phyloP scores from a whole-genome alignment of 2,888 invertebrate species.

The Zele albiditarsus region DNA sequence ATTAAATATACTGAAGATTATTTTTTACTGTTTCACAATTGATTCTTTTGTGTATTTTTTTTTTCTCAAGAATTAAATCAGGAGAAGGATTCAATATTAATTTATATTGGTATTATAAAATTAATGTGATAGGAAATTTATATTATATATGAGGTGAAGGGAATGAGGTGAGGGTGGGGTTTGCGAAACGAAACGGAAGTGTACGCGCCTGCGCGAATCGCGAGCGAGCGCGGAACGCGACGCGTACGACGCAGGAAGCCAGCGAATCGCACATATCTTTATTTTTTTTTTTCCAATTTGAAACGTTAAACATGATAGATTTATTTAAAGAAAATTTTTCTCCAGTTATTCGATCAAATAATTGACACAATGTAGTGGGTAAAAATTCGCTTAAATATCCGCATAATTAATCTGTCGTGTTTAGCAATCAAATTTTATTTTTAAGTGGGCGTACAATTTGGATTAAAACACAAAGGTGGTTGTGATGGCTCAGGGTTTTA shows the following conservation, averaged over 20 bases:
- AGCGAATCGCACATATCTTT: constrained; percentile 51
- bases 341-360: background rate
- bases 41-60: background rate
- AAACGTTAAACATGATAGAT: background rate
- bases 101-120: constrained; percentile 6
- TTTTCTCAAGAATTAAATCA: background rate
- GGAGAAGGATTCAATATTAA: constrained; percentile 1
- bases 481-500: background rate
- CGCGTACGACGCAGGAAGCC: constrained; percentile 68
- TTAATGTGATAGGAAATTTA: constrained; percentile 8
- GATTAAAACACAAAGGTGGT: background rate
- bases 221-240: constrained; percentile 64
- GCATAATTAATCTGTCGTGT: background rate
- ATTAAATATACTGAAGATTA: background rate
- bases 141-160: constrained; percentile 12
- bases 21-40: background rate
- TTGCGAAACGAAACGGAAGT: constrained; percentile 39
- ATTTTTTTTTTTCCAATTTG: constrained; percentile 5
- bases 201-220: constrained; percentile 61
- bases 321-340: background rate
- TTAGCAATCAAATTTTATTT: background rate
- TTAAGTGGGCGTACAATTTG: background rate
- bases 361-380: background rate
- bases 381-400: background rate
- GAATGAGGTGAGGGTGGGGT: background rate